These are phyloP conservation scores for Apotomis capreana DNA, from an alignment of 2,888 invertebrate genomes.

Conservation along the genomic window DNA sequence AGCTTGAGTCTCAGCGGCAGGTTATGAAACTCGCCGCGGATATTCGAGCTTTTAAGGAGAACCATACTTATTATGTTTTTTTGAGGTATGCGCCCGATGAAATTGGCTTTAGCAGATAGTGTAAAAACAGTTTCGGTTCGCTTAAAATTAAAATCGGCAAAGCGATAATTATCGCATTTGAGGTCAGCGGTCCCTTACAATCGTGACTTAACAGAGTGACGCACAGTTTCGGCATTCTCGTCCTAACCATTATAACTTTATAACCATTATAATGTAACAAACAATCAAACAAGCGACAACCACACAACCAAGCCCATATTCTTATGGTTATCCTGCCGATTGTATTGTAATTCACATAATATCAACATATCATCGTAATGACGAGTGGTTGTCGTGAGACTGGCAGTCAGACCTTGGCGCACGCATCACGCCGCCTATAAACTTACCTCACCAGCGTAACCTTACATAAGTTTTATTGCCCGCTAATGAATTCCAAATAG, in stretches of 20 bases:
- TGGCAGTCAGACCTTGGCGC: background rate
- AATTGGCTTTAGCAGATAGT: too few relatives aligned
- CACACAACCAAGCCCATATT: slow-evolving; percentile 1
- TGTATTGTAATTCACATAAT: slow-evolving; percentile 1
- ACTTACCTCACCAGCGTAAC: slow-evolving; percentile 18
- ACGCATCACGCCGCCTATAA: slow-evolving; percentile 1
- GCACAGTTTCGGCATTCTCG: background rate
- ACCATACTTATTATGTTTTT: too few relatives aligned
- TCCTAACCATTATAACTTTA: background rate
- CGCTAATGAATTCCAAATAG: slow-evolving; percentile 19
- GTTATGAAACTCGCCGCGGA: too few relatives aligned
- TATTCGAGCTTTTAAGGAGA: too few relatives aligned
- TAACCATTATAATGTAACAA: background rate
- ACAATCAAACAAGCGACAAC: background rate
- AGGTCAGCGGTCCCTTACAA: too few relatives aligned
- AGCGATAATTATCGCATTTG: background rate
- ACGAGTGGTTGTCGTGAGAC: slow-evolving; percentile 4
- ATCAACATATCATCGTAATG: background rate
- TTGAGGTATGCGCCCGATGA: too few relatives aligned
- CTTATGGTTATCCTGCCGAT: background rate
- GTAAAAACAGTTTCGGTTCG: too few relatives aligned
- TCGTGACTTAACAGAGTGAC: background rate
- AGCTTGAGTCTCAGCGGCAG: too few relatives aligned
- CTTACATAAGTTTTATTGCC: slow-evolving; percentile 28
- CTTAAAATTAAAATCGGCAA: too few relatives aligned